Base-by-base conservation (phyloP, 2,113 vertebrate genomes). In the Rhinolophus ferrumequinum region DNA sequence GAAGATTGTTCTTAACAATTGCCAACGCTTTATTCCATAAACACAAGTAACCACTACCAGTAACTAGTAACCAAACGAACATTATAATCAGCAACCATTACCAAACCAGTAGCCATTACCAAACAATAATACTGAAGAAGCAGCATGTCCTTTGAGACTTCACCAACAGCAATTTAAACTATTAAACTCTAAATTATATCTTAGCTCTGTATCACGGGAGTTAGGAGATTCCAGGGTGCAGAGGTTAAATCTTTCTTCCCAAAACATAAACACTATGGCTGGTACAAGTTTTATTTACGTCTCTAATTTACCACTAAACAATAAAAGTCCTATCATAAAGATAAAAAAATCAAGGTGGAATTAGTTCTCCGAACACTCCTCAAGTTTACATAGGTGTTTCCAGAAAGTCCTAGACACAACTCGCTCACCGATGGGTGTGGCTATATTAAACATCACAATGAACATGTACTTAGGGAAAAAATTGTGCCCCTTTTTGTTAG, bases 331-430 rank as follows among this genome's bases (percentile, higher is more conserved):
- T 93, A 64, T n/a, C 47, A 62, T 15, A 93, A 62, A 56, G 81
- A 93, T 83, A 56, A 83, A 97, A 95, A 96, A 90, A 41, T 66
- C 41, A 85, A 93, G n/a, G 52, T 72, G 44, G 47, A 81, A 89
- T 75, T n/a, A 75, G 33, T 62, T 16, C 44, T 30, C 26, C 73
- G 66, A 86, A 80, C 24, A 80, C 12, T 76, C 54, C 12, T 76
- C 47, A 52, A 54, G 58, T 72, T 92, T 93, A 66, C 10, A 1
- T 19, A 52, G 38, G 21, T 80, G 6, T 83, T 90, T 92, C 67
- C 88, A 81, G 50, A 72, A 84, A 88, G 72, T 91, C 77, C 41
- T 30, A 83, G 72, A 58, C 30, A 58, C 41, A 58, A n/a, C 50
- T 26, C 11, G 52, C 44, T 44, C 22, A 67, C 8, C 30, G 44